Conservation (phyloP, 64 coral and sea anemone species). For the Stichodactyla helianthus region DNA sequence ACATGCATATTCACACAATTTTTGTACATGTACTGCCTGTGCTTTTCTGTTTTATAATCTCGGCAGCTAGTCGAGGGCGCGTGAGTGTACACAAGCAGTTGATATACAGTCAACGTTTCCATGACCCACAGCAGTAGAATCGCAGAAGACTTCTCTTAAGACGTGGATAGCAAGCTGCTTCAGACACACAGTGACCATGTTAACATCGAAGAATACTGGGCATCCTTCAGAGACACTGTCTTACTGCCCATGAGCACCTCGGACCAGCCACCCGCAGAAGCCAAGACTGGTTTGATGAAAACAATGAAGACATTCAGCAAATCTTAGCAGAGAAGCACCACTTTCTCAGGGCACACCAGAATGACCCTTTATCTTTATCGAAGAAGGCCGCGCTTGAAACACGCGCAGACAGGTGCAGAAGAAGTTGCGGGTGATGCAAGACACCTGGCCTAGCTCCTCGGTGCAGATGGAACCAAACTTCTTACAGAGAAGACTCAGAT, state of each 20-base stretch:
- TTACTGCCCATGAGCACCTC: background rate
- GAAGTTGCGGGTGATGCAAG: background rate
- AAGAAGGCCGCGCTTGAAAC: background rate
- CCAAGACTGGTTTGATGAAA: conserved; percentile 33
- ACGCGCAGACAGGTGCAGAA: background rate
- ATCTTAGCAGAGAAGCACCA: background rate
- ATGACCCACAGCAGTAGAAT: too few species aligned
- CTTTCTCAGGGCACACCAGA: background rate
- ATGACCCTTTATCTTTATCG: background rate
- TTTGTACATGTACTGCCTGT: too few species aligned
- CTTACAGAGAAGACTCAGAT: conserved; percentile 29
- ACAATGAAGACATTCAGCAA: conserved; percentile 13
- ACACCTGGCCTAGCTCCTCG: conserved; percentile 4
- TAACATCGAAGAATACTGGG: background rate
- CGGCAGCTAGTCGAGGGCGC: too few species aligned
- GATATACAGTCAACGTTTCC: too few species aligned
- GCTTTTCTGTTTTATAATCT: too few species aligned
- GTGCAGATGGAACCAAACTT: conserved; percentile 9
- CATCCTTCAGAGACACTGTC: conserved; percentile 7
- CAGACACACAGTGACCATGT: too few species aligned
- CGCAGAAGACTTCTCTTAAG: too few species aligned
- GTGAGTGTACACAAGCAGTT: too few species aligned
- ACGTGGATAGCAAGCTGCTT: too few species aligned
- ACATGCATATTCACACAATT: too few species aligned
- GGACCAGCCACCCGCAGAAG: background rate